Percentiles rank a stretch among this genome's conserved stretches.
These are phyloP conservation scores for Andrena haemorrhoa DNA, from an alignment of 2,888 invertebrate genomes.

Conservation along the genomic window DNA sequence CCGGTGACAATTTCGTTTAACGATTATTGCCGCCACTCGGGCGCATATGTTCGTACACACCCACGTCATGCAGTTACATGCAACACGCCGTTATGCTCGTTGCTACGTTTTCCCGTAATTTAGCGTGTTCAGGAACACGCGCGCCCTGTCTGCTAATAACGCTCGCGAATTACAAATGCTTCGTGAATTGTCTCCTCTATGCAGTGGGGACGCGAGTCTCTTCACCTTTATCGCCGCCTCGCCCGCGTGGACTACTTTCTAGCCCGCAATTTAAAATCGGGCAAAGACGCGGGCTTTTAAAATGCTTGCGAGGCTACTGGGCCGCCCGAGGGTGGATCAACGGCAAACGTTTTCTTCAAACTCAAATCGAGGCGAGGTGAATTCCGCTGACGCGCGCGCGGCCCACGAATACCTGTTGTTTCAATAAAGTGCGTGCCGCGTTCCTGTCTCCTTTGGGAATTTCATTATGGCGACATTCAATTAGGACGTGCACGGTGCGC, in stretches of 20 bases:
- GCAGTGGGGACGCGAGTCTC: background rate
- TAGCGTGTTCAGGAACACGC: slow-evolving; percentile 47
- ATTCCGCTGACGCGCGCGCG: slow-evolving; percentile 9
- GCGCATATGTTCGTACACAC: slow-evolving; percentile 43
- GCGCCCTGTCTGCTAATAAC: slow-evolving; percentile 10
- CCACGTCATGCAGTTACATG: slow-evolving; percentile 36
- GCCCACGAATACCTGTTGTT: slow-evolving; percentile 42
- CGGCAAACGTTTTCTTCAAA: background rate
- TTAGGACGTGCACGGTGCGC: slow-evolving; percentile 34
- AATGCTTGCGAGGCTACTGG: background rate
- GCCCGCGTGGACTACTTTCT: background rate
- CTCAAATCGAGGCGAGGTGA: background rate
- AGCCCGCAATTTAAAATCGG: background rate
- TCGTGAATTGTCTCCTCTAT: slow-evolving; percentile 6
- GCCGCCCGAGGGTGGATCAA: background rate
- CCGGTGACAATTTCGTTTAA: slow-evolving; percentile 52
- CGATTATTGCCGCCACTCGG: slow-evolving; percentile 41
- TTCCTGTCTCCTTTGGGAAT: slow-evolving; percentile 39
- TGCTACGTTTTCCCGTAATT: slow-evolving; percentile 54
- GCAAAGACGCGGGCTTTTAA: background rate
- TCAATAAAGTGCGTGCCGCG: slow-evolving; percentile 43
- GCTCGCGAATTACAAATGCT: slow-evolving; percentile 19
- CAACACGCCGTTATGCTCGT: slow-evolving; percentile 54
- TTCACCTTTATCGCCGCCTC: background rate
- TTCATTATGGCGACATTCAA: slow-evolving; percentile 56